Conservation (phyloP, 1,140 invertebrate genomes). For the Heliconius hermathena region DNA sequence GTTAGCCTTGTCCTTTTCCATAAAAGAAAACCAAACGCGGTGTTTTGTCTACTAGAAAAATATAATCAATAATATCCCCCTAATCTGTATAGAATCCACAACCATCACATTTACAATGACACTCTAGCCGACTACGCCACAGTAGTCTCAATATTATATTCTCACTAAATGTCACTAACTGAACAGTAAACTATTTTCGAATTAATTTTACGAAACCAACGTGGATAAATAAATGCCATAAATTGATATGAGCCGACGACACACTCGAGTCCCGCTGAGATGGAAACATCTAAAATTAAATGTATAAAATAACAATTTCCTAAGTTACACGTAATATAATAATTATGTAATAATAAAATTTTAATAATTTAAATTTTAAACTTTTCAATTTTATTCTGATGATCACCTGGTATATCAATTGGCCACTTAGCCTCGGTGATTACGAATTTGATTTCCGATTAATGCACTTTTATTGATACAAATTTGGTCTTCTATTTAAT, state of each 20-base stretch:
- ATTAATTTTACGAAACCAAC: background rate
- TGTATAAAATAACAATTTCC: background rate
- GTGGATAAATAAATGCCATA: background rate
- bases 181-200: background rate
- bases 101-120: no score
- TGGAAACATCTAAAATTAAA: background rate
- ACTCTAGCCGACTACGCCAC: no score
- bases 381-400: background rate
- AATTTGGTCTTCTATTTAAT: background rate
- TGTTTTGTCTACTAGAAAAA: no score
- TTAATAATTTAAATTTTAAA: background rate
- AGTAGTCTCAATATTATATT: no score
- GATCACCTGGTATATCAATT: background rate
- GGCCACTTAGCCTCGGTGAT: background rate
- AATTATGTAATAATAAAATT: background rate
- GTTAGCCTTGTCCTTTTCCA: no score
- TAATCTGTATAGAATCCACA: no score
- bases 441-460: background rate
- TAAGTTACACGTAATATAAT: constrained; percentile 8
- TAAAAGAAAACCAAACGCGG: no score
- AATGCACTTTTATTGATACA: background rate
- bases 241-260: background rate
- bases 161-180: no score
- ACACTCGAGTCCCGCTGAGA: background rate
- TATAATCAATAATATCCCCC: no score